Evolutionary conservation across 2,888 invertebrate genomes (phyloP).

Genomic region (Mythimna vitellina): DNA sequence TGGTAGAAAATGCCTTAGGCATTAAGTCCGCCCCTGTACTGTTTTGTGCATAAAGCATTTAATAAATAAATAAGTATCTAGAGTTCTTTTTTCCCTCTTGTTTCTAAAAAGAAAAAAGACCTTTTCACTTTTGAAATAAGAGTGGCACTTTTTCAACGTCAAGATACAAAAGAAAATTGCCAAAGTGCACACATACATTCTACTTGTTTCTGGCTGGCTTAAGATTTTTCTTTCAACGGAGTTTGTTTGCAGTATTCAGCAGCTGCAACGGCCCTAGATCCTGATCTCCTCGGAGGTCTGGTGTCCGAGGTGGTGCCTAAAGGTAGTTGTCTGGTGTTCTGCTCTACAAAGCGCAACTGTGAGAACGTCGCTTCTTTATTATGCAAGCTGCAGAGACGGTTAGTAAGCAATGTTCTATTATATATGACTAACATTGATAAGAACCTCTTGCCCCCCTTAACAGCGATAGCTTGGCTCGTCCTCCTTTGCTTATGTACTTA

Average conservation of each 20-base stretch:
- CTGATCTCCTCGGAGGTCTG: slow-evolving; percentile 95
- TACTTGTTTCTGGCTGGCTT: not conserved
- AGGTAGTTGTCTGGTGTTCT: slow-evolving; percentile 96
- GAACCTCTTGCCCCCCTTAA: too few species aligned
- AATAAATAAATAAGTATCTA: too few species aligned
- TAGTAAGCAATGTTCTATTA: slow-evolving; percentile 46
- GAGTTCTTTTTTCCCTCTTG: too few species aligned
- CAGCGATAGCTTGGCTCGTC: too few species aligned
- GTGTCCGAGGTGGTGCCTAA: slow-evolving; percentile 95
- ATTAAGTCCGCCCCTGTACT: too few species aligned
- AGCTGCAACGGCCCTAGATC: slow-evolving; percentile 92
- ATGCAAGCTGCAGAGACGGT: slow-evolving; percentile 90
- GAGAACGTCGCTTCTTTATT: slow-evolving; percentile 96
- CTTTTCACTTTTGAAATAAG: not conserved
- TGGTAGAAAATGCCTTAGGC: too few species aligned
- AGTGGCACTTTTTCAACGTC: not conserved
- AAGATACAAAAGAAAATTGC: not conserved
- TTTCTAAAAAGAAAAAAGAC: too few species aligned
- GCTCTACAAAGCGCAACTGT: slow-evolving; percentile 97
- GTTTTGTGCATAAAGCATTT: too few species aligned
- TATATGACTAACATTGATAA: too few species aligned
- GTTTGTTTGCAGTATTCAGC: slow-evolving; percentile 90
- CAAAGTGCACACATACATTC: not conserved
- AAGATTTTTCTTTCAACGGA: not conserved
- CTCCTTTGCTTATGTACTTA: too few species aligned